These are phyloP conservation scores for Felis catus DNA, from an alignment of 2,113 vertebrate genomes.

Conservation along the genomic window DNA sequence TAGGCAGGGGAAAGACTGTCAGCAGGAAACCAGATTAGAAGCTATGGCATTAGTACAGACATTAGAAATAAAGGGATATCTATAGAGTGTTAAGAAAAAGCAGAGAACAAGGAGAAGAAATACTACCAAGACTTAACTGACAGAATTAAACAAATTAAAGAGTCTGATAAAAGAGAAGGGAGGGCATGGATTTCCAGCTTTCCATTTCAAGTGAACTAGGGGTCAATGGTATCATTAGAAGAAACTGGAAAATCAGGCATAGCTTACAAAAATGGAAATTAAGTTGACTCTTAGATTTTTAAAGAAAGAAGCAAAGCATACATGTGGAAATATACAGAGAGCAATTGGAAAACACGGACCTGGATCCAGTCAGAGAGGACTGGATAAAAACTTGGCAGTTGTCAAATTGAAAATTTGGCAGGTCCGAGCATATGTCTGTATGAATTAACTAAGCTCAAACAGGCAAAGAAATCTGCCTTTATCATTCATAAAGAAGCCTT, in stretches of 20 bases:
- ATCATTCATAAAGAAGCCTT: not conserved
- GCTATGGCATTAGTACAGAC: not conserved
- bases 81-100: not conserved
- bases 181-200: not conserved
- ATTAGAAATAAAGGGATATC: not conserved
- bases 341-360: not conserved
- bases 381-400: not conserved
- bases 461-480: not conserved
- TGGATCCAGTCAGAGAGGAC: not conserved
- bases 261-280: not conserved
- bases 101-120: not conserved
- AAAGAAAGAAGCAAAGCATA: not conserved
- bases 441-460: not conserved
- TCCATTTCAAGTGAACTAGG: not conserved
- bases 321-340: not conserved
- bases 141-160: not conserved
- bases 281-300: not conserved
- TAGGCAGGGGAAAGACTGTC: not conserved
- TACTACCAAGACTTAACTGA: not conserved
- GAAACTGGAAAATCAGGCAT: not conserved
- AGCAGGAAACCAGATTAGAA: not conserved
- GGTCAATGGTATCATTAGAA: not conserved
- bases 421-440: not conserved
- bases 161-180: not conserved
- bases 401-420: not conserved